Evolutionary conservation across 2,113 vertebrate genomes (phyloP).

Genomic region (pig (Sus scrofa)): T2T-Sscrofa CM000824.6:194597501-194598000

Average conservation of each 20-base stretch:
- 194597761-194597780: not conserved
- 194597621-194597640: not conserved
- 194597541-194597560: not conserved
- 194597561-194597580: not conserved
- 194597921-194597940: not conserved
- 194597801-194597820: not conserved
- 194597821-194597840: not conserved
- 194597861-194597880: not conserved
- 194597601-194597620: not conserved
- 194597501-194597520: not conserved
- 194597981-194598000: not conserved
- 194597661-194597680: not conserved
- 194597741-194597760: not conserved
- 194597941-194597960: not conserved
- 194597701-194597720: not conserved
- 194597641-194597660: not conserved
- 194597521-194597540: not conserved
- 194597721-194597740: not conserved
- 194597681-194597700: rapidly evolving
- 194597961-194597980: not conserved
- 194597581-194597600: not conserved
- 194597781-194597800: not conserved
- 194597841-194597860: too few relatives aligned
- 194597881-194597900: not conserved
- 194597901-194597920: not conserved